Percentiles rank a stretch among this genome's conserved stretches.
Conservation (phyloP, 2,888 invertebrate species). For the Allophyes oxyacanthae region DNA sequence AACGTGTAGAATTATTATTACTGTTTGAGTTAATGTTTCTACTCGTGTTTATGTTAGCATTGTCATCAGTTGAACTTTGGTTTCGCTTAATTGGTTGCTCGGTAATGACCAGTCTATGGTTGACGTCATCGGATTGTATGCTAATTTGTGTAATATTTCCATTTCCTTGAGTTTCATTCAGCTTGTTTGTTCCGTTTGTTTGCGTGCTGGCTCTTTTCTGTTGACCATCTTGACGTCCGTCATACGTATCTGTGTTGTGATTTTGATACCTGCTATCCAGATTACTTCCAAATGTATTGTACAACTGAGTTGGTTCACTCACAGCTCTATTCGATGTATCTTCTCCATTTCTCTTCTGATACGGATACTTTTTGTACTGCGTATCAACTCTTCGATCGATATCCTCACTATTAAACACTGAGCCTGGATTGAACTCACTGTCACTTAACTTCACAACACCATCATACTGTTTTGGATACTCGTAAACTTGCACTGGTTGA, state of each 20-base stretch:
- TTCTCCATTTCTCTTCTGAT: slow-evolving; percentile 19
- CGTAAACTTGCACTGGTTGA: slow-evolving; percentile 18
- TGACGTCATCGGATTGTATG: slow-evolving; percentile 37
- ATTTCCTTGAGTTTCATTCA: slow-evolving; percentile 5
- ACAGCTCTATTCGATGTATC: slow-evolving; percentile 7
- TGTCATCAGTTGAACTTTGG: background rate
- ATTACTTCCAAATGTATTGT: slow-evolving; percentile 11
- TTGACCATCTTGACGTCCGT: background rate
- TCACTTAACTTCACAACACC: slow-evolving; percentile 29
- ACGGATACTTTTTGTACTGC: slow-evolving; percentile 8
- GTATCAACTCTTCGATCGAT: slow-evolving; percentile 10
- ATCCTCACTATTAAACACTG: background rate
- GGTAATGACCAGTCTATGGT: slow-evolving; percentile 11
- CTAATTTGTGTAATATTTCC: slow-evolving; percentile 9
- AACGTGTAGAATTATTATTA: slow-evolving; percentile 16
- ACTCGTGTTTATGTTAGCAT: slow-evolving; percentile 17
- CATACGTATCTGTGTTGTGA: background rate
- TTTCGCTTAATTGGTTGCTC: slow-evolving; percentile 12
- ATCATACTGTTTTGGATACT: slow-evolving; percentile 10
- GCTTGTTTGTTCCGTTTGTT: slow-evolving; percentile 2
- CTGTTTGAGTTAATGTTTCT: slow-evolving; percentile 14
- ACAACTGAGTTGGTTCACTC: slow-evolving; percentile 14
- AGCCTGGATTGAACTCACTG: slow-evolving; percentile 7
- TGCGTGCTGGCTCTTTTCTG: background rate
- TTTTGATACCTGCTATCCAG: background rate